Percentiles rank a stretch among this genome's conserved stretches.
Evolutionary conservation across 2,797 vertebrate species (phyloP).

Genomic region (Sebastes matsubarae): DNA sequence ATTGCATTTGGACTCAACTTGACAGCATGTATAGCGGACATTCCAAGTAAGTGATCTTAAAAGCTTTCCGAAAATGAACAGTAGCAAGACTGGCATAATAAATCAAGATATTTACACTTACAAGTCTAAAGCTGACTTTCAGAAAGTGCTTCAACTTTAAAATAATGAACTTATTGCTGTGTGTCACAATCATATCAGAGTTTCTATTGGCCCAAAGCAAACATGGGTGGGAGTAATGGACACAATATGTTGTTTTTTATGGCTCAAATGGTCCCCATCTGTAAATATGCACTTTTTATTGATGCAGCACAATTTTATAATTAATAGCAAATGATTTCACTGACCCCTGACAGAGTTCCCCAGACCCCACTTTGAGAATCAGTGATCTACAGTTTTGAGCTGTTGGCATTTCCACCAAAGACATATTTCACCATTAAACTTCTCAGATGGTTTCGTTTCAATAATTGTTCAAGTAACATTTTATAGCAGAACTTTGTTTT

Average conservation of each 20-base stretch:
- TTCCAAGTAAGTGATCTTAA: too few relatives aligned
- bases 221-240: background rate
- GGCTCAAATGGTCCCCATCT: background rate
- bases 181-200: background rate
- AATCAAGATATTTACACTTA: background rate
- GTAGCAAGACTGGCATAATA: background rate
- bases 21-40: too few relatives aligned
- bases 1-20: too few relatives aligned
- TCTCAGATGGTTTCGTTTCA: background rate
- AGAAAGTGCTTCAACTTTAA: background rate
- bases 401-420: background rate
- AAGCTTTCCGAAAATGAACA: background rate
- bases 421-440: background rate
- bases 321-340: background rate
- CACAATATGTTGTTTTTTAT: background rate
- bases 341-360: background rate
- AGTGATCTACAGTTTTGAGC: background rate
- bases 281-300: background rate
- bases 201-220: background rate
- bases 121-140: background rate
- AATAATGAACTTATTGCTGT: background rate
- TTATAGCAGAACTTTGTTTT: background rate
- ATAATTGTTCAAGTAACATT: background rate
- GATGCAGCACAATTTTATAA: background rate
- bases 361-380: background rate